Conservation (phyloP, 2,888 invertebrate genomes). For the Caenorhabditis sulstoni region DNA sequence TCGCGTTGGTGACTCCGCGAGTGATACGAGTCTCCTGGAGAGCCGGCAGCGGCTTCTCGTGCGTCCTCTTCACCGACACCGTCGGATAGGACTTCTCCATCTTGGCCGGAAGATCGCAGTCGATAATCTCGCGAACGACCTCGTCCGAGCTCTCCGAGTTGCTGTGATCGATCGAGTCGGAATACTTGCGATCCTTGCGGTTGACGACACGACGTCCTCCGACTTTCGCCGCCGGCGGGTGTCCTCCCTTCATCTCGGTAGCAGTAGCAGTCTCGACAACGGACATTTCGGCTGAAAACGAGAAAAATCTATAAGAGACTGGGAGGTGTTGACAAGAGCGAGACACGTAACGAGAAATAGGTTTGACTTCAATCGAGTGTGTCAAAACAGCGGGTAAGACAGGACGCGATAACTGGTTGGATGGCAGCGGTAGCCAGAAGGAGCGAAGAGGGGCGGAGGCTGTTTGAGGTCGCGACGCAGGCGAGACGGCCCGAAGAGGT, state of each 20-base stretch:
- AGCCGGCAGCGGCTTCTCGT: constrained; percentile 67
- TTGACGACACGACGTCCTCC: constrained; percentile 68
- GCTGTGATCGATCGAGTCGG: constrained; percentile 61
- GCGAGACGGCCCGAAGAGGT: constrained; percentile 6
- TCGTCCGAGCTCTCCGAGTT: constrained; percentile 67
- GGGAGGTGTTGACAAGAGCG: background rate
- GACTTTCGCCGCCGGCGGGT: constrained; percentile 64
- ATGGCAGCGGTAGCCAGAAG: constrained; percentile 24
- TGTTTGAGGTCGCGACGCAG: constrained; percentile 12
- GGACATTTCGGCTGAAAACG: constrained; percentile 14
- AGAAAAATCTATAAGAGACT: background rate
- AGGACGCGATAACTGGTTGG: constrained; percentile 3
- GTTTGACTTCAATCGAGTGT: constrained; percentile 6
- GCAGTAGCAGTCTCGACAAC: constrained; percentile 39
- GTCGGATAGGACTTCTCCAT: constrained; percentile 69
- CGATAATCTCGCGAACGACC: constrained; percentile 61
- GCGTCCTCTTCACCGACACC: constrained; percentile 60
- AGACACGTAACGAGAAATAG: background rate
- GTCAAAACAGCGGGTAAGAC: constrained; percentile 7
- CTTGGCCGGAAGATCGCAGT: constrained; percentile 67
- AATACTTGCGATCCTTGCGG: constrained; percentile 57
- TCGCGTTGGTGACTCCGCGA: constrained; percentile 18
- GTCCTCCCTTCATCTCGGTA: constrained; percentile 65
- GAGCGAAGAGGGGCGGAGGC: constrained; percentile 1
- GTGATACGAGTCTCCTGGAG: constrained; percentile 26